A percentile compares a stretch with the other conserved stretches of the same genome.
phyloP scores from a whole-genome alignment of 2,797 vertebrate genomes.

The Acrossocheilus wenchowensis region DNA sequence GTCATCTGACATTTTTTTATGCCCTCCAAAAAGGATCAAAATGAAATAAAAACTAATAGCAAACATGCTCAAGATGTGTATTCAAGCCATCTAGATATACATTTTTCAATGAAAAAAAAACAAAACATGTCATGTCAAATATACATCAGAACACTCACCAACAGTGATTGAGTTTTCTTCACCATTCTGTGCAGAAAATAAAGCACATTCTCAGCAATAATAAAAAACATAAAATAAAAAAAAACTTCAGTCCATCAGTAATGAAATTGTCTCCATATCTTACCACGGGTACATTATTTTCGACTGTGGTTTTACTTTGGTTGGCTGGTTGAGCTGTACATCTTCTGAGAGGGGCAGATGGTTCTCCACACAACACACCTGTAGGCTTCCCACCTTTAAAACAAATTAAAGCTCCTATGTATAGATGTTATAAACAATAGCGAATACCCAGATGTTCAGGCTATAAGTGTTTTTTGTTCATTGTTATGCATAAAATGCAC shows the following conservation, averaged over 20 bases:
- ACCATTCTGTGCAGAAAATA: conserved; percentile 70
- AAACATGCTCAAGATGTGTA: not conserved
- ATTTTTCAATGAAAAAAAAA: not conserved
- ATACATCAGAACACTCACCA: conserved; percentile 67
- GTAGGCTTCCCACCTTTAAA: conserved; percentile 79
- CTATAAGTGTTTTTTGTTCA: not conserved
- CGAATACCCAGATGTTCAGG: not conserved
- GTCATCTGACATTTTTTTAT: not conserved
- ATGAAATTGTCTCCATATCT: conserved; percentile 3
- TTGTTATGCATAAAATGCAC: not conserved
- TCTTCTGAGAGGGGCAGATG: conserved; percentile 81
- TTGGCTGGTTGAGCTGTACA: conserved; percentile 66
- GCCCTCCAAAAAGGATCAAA: not conserved
- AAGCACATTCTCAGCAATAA: not conserved
- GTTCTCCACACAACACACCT: conserved; percentile 80
- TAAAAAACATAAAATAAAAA: not conserved
- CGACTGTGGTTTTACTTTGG: conserved; percentile 51
- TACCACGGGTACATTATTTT: conserved; percentile 69
- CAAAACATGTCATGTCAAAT: not conserved
- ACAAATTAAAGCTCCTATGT: not conserved
- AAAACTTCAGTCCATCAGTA: not conserved
- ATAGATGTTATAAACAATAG: not conserved
- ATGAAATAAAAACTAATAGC: not conserved
- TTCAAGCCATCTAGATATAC: not conserved
- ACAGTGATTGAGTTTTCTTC: conserved; percentile 64